Evolutionary conservation across 2,113 vertebrate genomes (phyloP).

Genomic region (Seriola aureovittata): DNA sequence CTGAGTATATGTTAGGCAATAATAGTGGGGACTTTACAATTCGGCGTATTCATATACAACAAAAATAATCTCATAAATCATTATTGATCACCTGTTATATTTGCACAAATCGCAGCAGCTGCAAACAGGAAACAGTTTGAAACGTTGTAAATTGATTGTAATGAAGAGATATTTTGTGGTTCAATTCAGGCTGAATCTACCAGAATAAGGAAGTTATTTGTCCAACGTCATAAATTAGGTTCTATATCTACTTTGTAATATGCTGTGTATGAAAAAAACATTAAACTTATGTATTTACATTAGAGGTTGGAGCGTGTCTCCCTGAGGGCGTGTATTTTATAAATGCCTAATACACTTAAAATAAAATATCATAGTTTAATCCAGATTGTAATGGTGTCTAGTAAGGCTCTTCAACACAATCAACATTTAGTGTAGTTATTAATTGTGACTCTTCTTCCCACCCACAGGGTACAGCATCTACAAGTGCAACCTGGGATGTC

Average conservation of each 20-base stretch:
- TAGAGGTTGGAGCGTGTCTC: background rate
- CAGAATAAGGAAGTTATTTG: background rate
- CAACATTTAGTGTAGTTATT: background rate
- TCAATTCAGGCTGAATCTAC: background rate
- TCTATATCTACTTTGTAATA: background rate
- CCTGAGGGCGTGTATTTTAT: background rate
- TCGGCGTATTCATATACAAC: no score
- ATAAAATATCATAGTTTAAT: no score
- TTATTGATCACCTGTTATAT: no score
- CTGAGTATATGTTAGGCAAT: no score
- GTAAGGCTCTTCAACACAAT: background rate
- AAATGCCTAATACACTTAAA: no score
- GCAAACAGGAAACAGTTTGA: no score
- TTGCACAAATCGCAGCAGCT: no score
- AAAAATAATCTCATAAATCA: no score
- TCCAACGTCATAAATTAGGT: background rate
- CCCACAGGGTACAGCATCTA: background rate
- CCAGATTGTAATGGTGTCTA: no score
- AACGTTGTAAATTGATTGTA: no score
- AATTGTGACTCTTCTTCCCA: background rate
- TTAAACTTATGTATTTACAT: background rate
- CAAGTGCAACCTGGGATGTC: constrained; percentile 9
- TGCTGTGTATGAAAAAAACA: background rate
- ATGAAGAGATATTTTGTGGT: no score
- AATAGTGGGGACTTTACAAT: no score